Evolutionary conservation across 2,888 invertebrate genomes (phyloP).

Genomic region (Hypena proboscidalis): DNA sequence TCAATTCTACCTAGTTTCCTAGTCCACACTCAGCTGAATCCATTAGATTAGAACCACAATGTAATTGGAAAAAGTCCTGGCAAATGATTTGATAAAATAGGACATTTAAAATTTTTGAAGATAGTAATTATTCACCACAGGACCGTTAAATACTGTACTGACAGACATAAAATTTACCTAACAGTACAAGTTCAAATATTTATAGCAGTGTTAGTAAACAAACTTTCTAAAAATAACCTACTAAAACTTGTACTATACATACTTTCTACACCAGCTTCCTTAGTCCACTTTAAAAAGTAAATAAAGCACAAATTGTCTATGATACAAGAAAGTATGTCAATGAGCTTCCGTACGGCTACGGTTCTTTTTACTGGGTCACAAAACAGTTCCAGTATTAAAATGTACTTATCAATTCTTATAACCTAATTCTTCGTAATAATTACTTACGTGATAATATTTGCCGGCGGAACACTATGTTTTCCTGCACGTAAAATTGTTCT

Average conservation of each 20-base stretch:
- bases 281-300: slow-evolving; percentile 12
- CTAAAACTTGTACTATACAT: background rate
- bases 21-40: too few relatives aligned
- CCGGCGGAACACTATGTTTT: slow-evolving; percentile 31
- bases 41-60: too few relatives aligned
- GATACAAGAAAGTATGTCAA: slow-evolving; percentile 44
- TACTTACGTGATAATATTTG: slow-evolving; percentile 36
- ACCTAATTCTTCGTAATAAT: slow-evolving; percentile 11
- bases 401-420: slow-evolving; percentile 30
- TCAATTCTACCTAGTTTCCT: too few relatives aligned
- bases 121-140: too few relatives aligned
- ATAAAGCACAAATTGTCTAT: slow-evolving; percentile 26
- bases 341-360: slow-evolving; percentile 13
- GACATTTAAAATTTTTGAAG: too few relatives aligned
- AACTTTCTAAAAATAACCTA: background rate
- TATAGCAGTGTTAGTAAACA: too few relatives aligned
- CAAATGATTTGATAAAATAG: too few relatives aligned
- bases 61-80: too few relatives aligned
- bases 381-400: slow-evolving; percentile 1
- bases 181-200: too few relatives aligned
- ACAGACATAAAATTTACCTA: too few relatives aligned
- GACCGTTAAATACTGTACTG: too few relatives aligned
- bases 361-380: slow-evolving; percentile 43
- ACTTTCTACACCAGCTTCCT: slow-evolving; percentile 17
- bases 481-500: slow-evolving; percentile 18